Base-by-base conservation (phyloP, 2,888 invertebrate genomes). In the Hipparchia sbordonii region DNA sequence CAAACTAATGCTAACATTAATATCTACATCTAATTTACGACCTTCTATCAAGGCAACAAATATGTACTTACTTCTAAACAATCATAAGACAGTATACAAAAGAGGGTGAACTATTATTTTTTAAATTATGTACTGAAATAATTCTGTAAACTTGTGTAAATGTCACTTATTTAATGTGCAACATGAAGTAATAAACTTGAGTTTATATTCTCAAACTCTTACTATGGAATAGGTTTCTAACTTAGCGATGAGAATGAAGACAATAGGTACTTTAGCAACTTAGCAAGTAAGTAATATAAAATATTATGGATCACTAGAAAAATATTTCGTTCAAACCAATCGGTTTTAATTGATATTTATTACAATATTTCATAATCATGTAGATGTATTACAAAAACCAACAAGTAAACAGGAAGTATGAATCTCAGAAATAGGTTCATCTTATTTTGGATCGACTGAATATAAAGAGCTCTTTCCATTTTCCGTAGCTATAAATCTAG, bases 401-500 rank as follows among this genome's bases (percentile, higher is more conserved):
- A 62, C 10, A 60, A 39, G 59, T 10, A 12, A 61, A 61, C 45
- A 13, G 61, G 61, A 61, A 61, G n/a, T 12, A 61, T 61, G 45
- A 45, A 61, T n/a, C 46, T 8, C 48, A 6, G 46, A 62, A 62
- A 62, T 13, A 45, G 46, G 61, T 33, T 45, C n/a, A 46, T n/a
- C 12, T 61, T 61, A n/a, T n/a, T 62, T 62, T 46, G 46, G 62
- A 13, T 46, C n/a, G 8, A 33, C 9, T 54, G 54, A 57, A 48
- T 48, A 62, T 62, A 48, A 62, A 62, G 62, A 62, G 46, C 13
- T 62, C 9, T 62, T 13, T 63, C 10, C 45, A 13, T 46, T 59
- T 39, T 48, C 33, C 70, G 65, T 70, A 63, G 73, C 68, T 74
- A 75, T 72, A 72, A 71, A 68, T 68, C 52, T 61, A 45, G 51